Base-by-base conservation (phyloP, 2,888 invertebrate species). In the Azorinus chamasolen region DNA sequence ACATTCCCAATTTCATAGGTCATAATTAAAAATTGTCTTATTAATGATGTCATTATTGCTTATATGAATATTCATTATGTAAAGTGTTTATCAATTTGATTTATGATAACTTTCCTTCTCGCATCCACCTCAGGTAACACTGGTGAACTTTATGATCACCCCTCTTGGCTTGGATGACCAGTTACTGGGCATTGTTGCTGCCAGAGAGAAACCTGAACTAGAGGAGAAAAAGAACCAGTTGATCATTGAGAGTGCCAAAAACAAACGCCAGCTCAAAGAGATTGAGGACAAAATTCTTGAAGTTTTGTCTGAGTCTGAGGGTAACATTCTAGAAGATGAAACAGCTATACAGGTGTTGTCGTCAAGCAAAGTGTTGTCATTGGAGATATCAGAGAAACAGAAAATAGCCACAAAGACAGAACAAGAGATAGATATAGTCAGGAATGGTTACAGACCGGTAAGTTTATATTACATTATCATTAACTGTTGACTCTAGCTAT, bases 121-220 rank as follows among this genome's bases (percentile, higher is more conserved):
- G 4, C 10, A 32, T 10, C 25, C 8, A 14, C 5, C 24, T 96
- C 96, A 96, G 96, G 96, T 97, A 69, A 97, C 97, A 0, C 93
- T 98, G 83, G 94, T 98, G 80, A 98, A 98, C 94, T 98, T 98
- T 94, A 97, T 97, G 96, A 97, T 98, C 88, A 98, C 98, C 0
- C 96, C 96, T 10, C 96, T 97, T 94, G 98, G 98, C 53, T 94
- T 98, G 58, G 96, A 97, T 92, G 97, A 98, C 93, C 98, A 98
- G 94, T 94, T 98, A 71, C 94, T 98, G 46, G 97, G 97, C 20
- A 97, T 97, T 83, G 97, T 98, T 61, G 97, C 98, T 58, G 97
- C 97, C 0, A 96, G 96, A 92, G 98, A 98, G 93, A 93, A 96
- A 79, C 98, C 98, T 0, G 96, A 96, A 87, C 94, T 98, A 63